Conservation (phyloP, 2,113 vertebrate species). For the Xenopus laevis region DNA sequence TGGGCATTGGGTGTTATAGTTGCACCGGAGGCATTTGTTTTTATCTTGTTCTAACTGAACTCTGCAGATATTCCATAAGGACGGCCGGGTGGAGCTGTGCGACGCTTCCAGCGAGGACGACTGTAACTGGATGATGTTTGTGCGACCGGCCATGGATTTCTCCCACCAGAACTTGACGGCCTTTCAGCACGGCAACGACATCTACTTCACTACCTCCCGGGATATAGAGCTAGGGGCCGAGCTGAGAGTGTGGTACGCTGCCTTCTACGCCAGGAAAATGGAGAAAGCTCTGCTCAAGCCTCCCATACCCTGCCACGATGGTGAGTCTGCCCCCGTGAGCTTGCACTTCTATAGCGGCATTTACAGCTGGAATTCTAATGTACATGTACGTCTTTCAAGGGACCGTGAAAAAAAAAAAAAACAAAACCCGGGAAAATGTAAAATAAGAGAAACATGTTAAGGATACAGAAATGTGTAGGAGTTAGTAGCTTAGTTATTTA, state of each 20-base stretch:
- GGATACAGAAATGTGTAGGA: too few relatives aligned
- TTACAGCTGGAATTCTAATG: too few relatives aligned
- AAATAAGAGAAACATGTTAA: too few relatives aligned
- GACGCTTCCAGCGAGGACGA: slow-evolving; percentile 90
- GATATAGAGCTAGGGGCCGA: slow-evolving; percentile 87
- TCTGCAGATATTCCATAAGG: slow-evolving; percentile 85
- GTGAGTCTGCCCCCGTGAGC: slow-evolving; percentile 55
- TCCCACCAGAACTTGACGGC: slow-evolving; percentile 92
- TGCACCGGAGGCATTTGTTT: too few relatives aligned
- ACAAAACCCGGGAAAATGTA: too few relatives aligned
- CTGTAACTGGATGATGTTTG: slow-evolving; percentile 99
- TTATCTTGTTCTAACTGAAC: not conserved
- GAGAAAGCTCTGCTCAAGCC: slow-evolving; percentile 84
- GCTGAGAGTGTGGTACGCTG: slow-evolving; percentile 95
- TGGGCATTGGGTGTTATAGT: too few relatives aligned
- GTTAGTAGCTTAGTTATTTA: too few relatives aligned
- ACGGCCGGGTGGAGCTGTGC: slow-evolving; percentile 76
- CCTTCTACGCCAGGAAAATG: slow-evolving; percentile 98
- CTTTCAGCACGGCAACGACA: slow-evolving; percentile 86
- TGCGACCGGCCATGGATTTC: slow-evolving; percentile 80
- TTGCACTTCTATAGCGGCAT: not conserved
- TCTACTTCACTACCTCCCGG: slow-evolving; percentile 94
- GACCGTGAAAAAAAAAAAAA: too few relatives aligned
- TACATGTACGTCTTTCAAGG: too few relatives aligned
- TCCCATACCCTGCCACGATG: slow-evolving; percentile 58